A percentile compares a stretch with the other conserved stretches of the same genome.
These are phyloP conservation scores for Geodia barretti DNA, from an alignment of 37 sponge, comb jelly and placozoan genomes.

Conservation along the genomic window DNA sequence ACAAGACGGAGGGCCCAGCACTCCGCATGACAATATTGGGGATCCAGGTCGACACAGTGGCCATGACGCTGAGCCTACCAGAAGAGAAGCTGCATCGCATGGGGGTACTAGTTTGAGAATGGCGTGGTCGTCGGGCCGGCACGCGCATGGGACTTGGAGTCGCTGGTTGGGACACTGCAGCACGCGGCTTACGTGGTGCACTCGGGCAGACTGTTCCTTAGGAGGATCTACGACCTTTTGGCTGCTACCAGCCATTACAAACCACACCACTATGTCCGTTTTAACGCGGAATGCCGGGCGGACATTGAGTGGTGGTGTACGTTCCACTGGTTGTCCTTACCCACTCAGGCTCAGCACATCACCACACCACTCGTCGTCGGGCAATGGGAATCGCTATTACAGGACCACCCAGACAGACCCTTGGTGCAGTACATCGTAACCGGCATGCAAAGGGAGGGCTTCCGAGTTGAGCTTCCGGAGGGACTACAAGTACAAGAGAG, in stretches of 20 bases:
- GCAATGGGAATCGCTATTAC: neutral
- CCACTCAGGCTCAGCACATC: neutral
- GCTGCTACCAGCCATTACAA: neutral
- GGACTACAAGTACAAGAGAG: neutral
- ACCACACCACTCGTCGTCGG: neutral
- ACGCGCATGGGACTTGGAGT: too few species aligned
- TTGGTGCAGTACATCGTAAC: neutral
- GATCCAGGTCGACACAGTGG: too few species aligned
- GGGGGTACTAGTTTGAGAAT: too few species aligned
- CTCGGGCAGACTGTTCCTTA: neutral
- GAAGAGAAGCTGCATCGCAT: too few species aligned
- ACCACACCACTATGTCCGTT: neutral
- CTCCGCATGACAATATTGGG: too few species aligned
- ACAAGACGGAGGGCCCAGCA: too few species aligned
- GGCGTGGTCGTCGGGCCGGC: too few species aligned
- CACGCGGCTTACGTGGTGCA: too few species aligned
- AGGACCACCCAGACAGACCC: conserved; percentile 1
- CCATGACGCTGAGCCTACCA: too few species aligned
- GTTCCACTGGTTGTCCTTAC: too few species aligned
- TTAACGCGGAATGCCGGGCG: neutral
- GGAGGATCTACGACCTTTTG: neutral
- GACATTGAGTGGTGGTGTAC: neutral
- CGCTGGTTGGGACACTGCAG: too few species aligned
- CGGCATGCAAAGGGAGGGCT: neutral
- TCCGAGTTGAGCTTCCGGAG: neutral